Evolutionary conservation across 2,888 invertebrate genomes (phyloP), one percentile per base, ranked within the genome.

Genomic region (Choristoneura rosaceana): DNA sequence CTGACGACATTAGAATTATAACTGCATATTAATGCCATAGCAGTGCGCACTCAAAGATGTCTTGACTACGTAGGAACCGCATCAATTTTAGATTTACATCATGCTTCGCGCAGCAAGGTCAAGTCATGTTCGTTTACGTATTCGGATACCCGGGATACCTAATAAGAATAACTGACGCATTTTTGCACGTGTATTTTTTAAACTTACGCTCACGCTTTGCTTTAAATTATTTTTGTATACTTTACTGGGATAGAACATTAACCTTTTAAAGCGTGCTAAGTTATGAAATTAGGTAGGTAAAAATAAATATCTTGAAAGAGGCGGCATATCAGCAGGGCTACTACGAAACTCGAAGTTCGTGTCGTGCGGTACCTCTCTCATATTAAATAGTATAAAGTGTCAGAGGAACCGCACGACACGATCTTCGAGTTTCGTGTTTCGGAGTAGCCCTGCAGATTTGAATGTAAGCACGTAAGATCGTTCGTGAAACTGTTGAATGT

Each of bases 41-140:
- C 14, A 34, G 25, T 17, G 17, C 17, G 4, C 52, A 52, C 52
- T 38, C 17, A 17, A 5, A 17, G 8, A 5, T 52, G 17, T 52
- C 52, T 52, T 52, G 52, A 25, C 25, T 55, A 25, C 55, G 52
- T 64, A 63, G 45, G 38, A 47, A 64, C 69, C 17, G n/a, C 52
- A 55, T 69, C 50, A 38, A 59, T 64, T 70, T 65, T 65, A 38
- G 64, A 25, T 70, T 50, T 70, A 70, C 59, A 64, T 70, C 64
- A 47, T 59, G 59, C 47, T 64, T 58, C 65, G 47, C 62, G 47
- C 67, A 45, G 58, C 67, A 52, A 60, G 64, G 69, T 70, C 69
- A 70, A 70, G 63, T 61, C 63, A 64, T 45, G 69, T 64, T 63
- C 55, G 55, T 62, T 63, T 63, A 69, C 62, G 50, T 61, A 52